Evolutionary conservation across 2,888 invertebrate genomes (phyloP).

Genomic region (Achlya flavicornis): DNA sequence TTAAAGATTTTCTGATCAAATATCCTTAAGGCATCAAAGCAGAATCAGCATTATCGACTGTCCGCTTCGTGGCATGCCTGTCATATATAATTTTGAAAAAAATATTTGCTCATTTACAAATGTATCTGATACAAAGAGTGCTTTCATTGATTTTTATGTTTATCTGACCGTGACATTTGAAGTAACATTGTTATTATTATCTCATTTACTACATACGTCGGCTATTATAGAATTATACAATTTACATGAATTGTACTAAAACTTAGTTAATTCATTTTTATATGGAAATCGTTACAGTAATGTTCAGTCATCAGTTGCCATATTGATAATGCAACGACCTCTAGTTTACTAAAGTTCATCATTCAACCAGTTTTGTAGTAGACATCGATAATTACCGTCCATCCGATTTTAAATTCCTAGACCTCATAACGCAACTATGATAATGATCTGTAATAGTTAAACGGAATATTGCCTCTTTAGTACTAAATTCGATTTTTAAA

Average conservation of each 20-base stretch:
- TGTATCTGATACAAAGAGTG: not conserved
- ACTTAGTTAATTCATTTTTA: not conserved
- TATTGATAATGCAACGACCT: conserved; percentile 48
- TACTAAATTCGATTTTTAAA: conserved; percentile 30
- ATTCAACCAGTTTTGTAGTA: conserved; percentile 35
- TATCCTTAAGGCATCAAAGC: conserved; percentile 25
- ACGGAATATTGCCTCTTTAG: conserved; percentile 23
- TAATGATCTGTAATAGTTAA: no score
- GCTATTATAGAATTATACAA: not conserved
- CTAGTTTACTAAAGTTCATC: conserved; percentile 50
- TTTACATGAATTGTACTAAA: not conserved
- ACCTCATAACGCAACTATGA: conserved; percentile 35
- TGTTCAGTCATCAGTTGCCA: conserved; percentile 33
- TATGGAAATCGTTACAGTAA: not conserved
- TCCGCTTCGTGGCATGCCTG: conserved; percentile 40
- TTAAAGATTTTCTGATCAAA: conserved; percentile 32
- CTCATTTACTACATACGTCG: not conserved
- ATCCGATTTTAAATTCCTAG: conserved; percentile 45
- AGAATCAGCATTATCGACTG: conserved; percentile 20
- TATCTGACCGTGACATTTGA: conserved; percentile 14
- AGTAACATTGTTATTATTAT: not conserved
- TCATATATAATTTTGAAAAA: conserved; percentile 40
- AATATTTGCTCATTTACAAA: conserved; percentile 9
- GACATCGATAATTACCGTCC: conserved; percentile 46
- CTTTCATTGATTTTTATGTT: conserved; percentile 7